phyloP scores from a whole-genome alignment of 2,888 invertebrate genomes.

The Gymnocheta viridis region DNA sequence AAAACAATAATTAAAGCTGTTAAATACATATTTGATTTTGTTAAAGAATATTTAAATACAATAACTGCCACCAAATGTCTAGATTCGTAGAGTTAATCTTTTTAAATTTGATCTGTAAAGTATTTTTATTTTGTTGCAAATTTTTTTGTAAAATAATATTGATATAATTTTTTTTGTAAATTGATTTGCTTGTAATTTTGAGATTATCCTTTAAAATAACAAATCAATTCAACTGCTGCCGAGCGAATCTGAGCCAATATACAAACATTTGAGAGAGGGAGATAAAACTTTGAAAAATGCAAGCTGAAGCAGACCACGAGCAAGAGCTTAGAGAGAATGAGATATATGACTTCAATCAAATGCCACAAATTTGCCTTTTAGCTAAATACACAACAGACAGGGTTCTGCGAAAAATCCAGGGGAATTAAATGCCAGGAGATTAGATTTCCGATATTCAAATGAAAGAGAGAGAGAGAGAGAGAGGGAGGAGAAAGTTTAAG shows the following conservation, averaged over 20 bases:
- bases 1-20: conserved; percentile 18
- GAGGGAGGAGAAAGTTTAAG: not conserved
- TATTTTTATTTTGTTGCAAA: conserved; percentile 26
- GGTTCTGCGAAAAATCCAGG: conserved; percentile 33
- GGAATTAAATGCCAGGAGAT: conserved; percentile 28
- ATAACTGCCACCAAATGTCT: not conserved
- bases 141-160: conserved; percentile 38
- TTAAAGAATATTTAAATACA: conserved; percentile 14
- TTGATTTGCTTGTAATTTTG: conserved; percentile 42
- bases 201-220: conserved; percentile 27
- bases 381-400: conserved; percentile 17
- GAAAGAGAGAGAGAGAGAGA: not conserved
- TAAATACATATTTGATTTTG: conserved; percentile 27
- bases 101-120: conserved; percentile 24
- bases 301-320: not conserved
- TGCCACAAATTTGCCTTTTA: conserved; percentile 23
- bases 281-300: not conserved
- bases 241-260: conserved; percentile 9
- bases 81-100: conserved; percentile 24
- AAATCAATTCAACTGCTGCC: conserved; percentile 40
- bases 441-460: conserved; percentile 34
- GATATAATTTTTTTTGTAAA: conserved; percentile 12
- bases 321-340: not conserved
- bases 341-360: conserved; percentile 8
- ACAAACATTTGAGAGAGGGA: conserved; percentile 34